Evolutionary conservation across 2,888 invertebrate genomes (phyloP).

Genomic region (Drosophila longiperda): DNA sequence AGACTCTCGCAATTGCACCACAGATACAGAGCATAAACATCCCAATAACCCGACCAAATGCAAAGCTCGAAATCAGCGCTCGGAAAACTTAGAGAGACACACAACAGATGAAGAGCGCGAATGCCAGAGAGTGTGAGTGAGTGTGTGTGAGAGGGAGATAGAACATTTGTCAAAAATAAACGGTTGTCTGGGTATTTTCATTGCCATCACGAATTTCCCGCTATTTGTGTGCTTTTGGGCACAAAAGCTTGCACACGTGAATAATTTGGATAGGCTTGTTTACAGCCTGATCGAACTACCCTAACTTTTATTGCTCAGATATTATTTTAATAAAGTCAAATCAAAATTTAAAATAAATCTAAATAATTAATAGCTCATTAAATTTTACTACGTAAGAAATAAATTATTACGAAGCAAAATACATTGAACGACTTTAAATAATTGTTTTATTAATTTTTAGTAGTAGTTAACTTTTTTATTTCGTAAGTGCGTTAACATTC

Average conservation of each 20-base stretch:
- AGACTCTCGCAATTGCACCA: conserved; percentile 45
- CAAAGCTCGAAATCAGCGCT: conserved; percentile 63
- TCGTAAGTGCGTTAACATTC: neutral
- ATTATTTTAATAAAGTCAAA: neutral
- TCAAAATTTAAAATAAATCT: neutral
- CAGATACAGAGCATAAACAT: conserved; percentile 52
- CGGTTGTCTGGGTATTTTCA: conserved; percentile 13
- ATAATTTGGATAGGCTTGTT: neutral
- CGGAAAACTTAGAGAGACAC: conserved; percentile 29
- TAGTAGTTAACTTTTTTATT: neutral
- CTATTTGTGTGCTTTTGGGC: conserved; percentile 30
- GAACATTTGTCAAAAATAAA: conserved; percentile 10
- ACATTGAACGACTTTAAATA: neutral
- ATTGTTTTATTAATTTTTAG: neutral
- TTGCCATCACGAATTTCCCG: conserved; percentile 40
- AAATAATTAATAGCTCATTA: neutral
- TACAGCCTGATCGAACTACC: neutral
- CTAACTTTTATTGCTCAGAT: neutral
- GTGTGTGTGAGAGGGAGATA: neutral
- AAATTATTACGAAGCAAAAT: neutral
- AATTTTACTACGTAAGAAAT: neutral
- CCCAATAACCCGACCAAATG: conserved; percentile 54
- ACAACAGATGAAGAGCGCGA: neutral
- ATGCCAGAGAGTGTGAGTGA: neutral
- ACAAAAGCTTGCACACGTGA: conserved; percentile 15